Conservation (phyloP, 2,888 invertebrate genomes). For the Ctena decussata region DNA sequence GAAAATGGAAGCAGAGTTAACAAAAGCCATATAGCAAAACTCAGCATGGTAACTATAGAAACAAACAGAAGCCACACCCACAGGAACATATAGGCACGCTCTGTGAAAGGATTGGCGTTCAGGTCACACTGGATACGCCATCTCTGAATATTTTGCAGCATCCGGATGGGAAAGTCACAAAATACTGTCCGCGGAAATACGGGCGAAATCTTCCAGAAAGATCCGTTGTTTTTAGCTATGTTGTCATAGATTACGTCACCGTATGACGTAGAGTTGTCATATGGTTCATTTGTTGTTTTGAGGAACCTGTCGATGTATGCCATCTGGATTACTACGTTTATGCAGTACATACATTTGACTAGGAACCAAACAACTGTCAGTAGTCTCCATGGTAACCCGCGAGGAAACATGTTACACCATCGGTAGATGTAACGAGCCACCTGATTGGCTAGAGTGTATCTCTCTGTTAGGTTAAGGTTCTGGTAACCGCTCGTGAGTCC, state of each 20-base stretch:
- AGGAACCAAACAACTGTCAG: conserved; percentile 53
- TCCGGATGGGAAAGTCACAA: conserved; percentile 34
- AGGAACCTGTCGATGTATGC: conserved; percentile 35
- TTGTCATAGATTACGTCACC: conserved; percentile 53
- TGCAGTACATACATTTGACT: conserved; percentile 48
- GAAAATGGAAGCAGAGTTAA: conserved; percentile 38
- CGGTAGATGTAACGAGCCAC: conserved; percentile 50
- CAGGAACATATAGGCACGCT: conserved; percentile 48
- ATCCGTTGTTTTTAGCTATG: conserved; percentile 39
- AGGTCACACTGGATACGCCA: conserved; percentile 46
- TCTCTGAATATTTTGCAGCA: conserved; percentile 13
- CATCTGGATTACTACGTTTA: conserved; percentile 52
- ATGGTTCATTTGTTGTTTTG: conserved; percentile 27
- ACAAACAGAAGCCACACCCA: conserved; percentile 64
- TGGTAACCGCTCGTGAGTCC: conserved; percentile 51
- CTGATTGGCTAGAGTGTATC: conserved; percentile 41
- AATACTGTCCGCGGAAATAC: conserved; percentile 40
- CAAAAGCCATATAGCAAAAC: conserved; percentile 41
- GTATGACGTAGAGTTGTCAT: conserved; percentile 53
- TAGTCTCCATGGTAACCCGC: conserved; percentile 50
- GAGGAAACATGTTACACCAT: conserved; percentile 43
- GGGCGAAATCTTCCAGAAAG: conserved; percentile 27
- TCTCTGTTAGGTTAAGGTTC: conserved; percentile 40
- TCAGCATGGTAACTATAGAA: conserved; percentile 44
- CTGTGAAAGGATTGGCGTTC: conserved; percentile 43